Base-by-base conservation (phyloP, 2,888 invertebrate species). In the Gymnoscelis rufifasciata region DNA sequence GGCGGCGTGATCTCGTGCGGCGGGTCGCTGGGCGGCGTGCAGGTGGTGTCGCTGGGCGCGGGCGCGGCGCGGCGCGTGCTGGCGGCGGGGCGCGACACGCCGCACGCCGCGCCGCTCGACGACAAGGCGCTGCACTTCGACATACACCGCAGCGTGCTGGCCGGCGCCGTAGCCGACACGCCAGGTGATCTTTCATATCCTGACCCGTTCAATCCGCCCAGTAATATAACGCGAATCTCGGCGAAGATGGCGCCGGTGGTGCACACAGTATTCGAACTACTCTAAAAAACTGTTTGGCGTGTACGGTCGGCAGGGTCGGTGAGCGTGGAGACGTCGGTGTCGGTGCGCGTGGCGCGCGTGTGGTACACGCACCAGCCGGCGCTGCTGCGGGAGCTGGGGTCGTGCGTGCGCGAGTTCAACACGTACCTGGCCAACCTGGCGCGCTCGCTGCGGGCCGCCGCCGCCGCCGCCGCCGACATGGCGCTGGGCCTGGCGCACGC, bases 301-400 rank as follows among this genome's bases (percentile, higher is more conserved):
- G 12, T 13, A 15, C 12, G 23, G 5, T 12, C 12, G 7, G 23
- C 12, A 45, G 41, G 36, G 4, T 13, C 26, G n/a, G 15, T 11
- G 39, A 35, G 59, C 65, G 80, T 83, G 60, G 68, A 67, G 43
- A 78, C 72, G 44, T 7, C 38, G 1, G 78, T 82, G 58, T 43
- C 56, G 27, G 68, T 93, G 56, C 89, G 93, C 66, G 94, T 97
- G 92, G 97, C 96, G 1, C 95, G 96, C 27, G 94, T 98, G 46
- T 96, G 96, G 91, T 98, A 97, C 86, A 95, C 95, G 2, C 98
- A 98, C 82, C 96, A 96, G 40, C 95, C 96, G 0, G 91, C 93
- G 56, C 92, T 98, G 68, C 89, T 98, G 43, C 90, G 92, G 24
- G 97, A 97, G 76, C 86, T 98, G 50, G 93, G 94, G 63, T 94